Evolutionary conservation across 2,113 vertebrate genomes (phyloP), one percentile per base, ranked within the genome.

Genomic region (Emydocephalus ijimae): DNA sequence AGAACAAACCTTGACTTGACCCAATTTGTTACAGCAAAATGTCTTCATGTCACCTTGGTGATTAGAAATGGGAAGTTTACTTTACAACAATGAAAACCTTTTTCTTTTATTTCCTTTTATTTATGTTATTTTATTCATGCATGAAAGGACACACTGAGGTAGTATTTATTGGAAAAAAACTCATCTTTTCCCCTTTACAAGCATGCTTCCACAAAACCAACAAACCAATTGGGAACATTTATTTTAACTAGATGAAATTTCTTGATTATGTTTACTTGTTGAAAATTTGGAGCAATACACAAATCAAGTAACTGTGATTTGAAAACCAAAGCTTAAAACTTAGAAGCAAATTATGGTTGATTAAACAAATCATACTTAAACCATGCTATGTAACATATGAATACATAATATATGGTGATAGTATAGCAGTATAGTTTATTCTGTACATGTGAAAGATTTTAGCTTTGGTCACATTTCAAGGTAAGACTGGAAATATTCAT

Each of bases 141-240:
- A 87, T 94, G 91, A 94, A 94, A 64, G 64, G 95, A 96, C 90
- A 92, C 93, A 95, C 93, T 94, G 91, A 81, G 69, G 90, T 95
- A 88, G 48, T 93, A 94, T 90, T 95, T 96, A 96, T 95, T 93
- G 90, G 55, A 57, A 93, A 64, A 93, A 8, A 3, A 81, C 89
- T 0, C 93, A 93, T 92, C 85, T 94, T 91, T 61, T 4, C 8
- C 0, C 0, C 91, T 94, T 64, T 89, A 93, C 74, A 86, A 92
- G 59, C 94, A 96, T 95, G 94, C 3, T 86, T 91, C 87, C 93
- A 54, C 39, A n/a, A 39, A 61, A 86, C 61, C 87, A 96, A 93
- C 69, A 93, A 94, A 89, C 89, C 96, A 95, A 95, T 96, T 87
- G 94, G 23, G 48, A 93, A 93, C n/a, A 85, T 85, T 92, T 92